Conservation (phyloP, 2,113 vertebrate species). For the Prionailurus viverrinus region DNA sequence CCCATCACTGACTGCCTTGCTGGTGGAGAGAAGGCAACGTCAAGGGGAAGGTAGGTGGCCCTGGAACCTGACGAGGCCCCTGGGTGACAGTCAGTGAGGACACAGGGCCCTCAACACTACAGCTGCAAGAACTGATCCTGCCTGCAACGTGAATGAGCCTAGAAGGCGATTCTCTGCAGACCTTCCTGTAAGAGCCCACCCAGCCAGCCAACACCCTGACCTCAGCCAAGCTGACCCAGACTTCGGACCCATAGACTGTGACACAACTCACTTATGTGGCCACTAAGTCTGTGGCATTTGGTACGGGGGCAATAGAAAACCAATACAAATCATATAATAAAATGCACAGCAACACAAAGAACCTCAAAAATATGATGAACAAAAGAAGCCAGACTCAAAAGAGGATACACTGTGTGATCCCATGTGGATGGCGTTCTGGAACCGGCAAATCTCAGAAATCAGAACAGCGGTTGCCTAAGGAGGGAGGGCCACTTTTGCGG, state of each 20-base stretch:
- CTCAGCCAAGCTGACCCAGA: neutral
- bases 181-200: neutral
- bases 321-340: neutral
- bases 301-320: neutral
- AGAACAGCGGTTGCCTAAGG: neutral
- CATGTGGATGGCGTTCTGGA: neutral
- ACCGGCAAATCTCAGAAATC: neutral
- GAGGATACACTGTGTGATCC: neutral
- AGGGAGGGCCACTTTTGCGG: neutral
- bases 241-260: neutral
- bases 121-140: neutral
- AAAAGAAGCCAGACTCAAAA: conserved; percentile 15
- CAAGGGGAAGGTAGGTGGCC: neutral
- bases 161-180: neutral
- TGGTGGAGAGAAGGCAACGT: neutral
- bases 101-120: neutral
- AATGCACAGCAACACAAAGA: neutral
- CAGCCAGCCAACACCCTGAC: neutral
- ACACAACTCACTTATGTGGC: neutral
- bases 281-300: neutral
- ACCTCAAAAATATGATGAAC: neutral
- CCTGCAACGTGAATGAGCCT: neutral
- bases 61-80: neutral
- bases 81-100: neutral
- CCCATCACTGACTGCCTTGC: neutral